Percentiles rank a stretch among this genome's conserved stretches.
These are phyloP conservation scores for Drosophila lacteicornis DNA, from an alignment of 1,140 invertebrate species.

Conservation along the genomic window DNA sequence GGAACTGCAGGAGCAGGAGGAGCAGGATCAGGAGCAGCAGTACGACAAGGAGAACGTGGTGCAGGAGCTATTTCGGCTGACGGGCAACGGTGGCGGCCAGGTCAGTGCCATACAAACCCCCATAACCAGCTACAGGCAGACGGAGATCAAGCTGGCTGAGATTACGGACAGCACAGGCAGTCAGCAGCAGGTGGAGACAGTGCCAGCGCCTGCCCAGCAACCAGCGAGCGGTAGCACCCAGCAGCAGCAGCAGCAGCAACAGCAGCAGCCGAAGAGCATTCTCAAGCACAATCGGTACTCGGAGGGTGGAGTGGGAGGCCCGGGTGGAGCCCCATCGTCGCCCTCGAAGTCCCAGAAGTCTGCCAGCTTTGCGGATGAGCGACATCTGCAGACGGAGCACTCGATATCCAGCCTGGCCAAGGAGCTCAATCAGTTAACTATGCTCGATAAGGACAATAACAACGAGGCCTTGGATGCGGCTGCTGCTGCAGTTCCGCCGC, in stretches of 20 bases:
- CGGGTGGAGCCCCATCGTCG: conserved; percentile 71
- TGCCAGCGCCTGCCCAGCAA: conserved; percentile 7
- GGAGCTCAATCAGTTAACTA: conserved; percentile 66
- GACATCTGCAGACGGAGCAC: conserved; percentile 80
- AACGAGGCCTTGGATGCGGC: conserved; percentile 57
- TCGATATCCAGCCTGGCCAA: conserved; percentile 77
- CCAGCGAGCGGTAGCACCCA: background rate
- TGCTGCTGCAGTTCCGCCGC: conserved; percentile 85
- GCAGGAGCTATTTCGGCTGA: conserved; percentile 77
- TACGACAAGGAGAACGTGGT: conserved; percentile 85
- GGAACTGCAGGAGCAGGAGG: conserved; percentile 90
- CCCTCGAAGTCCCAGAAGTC: conserved; percentile 84
- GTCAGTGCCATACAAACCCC: conserved; percentile 80
- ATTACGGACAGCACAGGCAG: conserved; percentile 59
- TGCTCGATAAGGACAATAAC: conserved; percentile 70
- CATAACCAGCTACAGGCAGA: conserved; percentile 77
- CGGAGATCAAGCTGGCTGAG: conserved; percentile 79
- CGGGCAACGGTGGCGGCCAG: conserved; percentile 49
- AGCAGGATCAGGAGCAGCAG: conserved; percentile 89
- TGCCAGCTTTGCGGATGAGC: conserved; percentile 82
- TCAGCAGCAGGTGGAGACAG: conserved; percentile 26
- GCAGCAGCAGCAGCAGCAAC: conserved; percentile 68
- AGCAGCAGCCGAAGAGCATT: conserved; percentile 82
- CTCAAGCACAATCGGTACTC: conserved; percentile 82
- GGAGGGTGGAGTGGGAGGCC: conserved; percentile 57